phyloP scores from a whole-genome alignment of 2,113 vertebrate genomes.

The Ammospiza nelsoni region DNA sequence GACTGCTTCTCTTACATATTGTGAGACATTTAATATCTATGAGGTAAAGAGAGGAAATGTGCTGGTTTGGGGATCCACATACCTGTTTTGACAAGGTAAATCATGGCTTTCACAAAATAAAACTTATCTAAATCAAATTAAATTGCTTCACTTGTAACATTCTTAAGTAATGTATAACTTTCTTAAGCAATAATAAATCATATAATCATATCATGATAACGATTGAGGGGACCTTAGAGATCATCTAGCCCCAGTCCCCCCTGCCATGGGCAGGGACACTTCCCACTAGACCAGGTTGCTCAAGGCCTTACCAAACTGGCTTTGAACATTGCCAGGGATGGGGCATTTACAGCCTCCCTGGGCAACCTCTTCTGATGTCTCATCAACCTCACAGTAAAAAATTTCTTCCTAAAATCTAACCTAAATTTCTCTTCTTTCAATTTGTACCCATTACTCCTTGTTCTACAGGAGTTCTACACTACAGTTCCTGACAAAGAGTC shows the following conservation, averaged over 20 bases:
- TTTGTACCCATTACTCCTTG: background rate
- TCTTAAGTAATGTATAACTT: background rate
- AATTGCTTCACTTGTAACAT: background rate
- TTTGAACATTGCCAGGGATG: background rate
- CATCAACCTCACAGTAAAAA: background rate
- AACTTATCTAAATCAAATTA: background rate
- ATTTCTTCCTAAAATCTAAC: background rate
- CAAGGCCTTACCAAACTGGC: background rate
- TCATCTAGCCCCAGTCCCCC: rapidly evolving
- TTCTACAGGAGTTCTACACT: background rate
- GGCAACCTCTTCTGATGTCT: background rate
- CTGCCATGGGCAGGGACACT: background rate
- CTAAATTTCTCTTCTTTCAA: background rate
- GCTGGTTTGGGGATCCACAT: background rate
- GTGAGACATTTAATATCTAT: background rate
- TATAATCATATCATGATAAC: background rate
- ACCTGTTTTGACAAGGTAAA: background rate
- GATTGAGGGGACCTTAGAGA: background rate
- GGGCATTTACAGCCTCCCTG: background rate
- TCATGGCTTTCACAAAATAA: background rate
- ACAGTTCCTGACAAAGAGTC: background rate
- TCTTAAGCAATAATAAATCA: background rate
- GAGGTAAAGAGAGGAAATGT: background rate
- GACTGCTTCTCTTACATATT: background rate
- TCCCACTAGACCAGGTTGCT: background rate